Evolutionary conservation across 2,113 vertebrate genomes (phyloP).

Genomic region (Athene noctua): DNA sequence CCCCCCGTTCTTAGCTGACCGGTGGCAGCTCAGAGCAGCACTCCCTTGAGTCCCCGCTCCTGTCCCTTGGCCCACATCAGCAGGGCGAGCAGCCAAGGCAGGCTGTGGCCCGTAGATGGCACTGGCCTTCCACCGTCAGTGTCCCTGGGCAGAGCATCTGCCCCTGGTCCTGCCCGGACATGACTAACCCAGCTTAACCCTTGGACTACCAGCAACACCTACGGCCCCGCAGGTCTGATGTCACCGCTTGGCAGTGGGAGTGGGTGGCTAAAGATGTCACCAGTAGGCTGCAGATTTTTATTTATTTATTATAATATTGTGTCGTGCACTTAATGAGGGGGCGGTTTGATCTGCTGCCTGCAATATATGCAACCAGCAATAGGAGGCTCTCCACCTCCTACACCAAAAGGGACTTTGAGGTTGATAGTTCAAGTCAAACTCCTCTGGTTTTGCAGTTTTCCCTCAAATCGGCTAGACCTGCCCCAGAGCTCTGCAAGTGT

Average conservation of each 20-base stretch:
- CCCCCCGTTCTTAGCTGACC: not conserved
- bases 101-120: slow-evolving; percentile 18
- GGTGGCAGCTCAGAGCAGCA: not conserved
- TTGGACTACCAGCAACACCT: not conserved
- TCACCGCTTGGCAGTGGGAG: not conserved
- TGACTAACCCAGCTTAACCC: not conserved
- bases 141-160: not conserved
- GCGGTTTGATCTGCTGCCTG: not conserved
- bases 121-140: not conserved
- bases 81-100: not conserved
- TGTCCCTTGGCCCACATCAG: not conserved
- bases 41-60: not conserved
- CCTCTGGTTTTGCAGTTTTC: not conserved
- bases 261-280: not conserved
- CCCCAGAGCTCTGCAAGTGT: not conserved
- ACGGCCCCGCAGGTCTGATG: not conserved
- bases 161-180: not conserved
- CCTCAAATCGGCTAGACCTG: not conserved
- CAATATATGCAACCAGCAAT: not conserved
- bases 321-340: not conserved
- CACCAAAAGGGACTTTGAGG: not conserved
- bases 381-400: not conserved
- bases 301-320: not conserved
- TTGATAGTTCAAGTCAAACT: not conserved
- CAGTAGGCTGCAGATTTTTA: not conserved